These are phyloP conservation scores for Cylindroiulus punctatus DNA, from an alignment of 2,888 invertebrate genomes.

Conservation along the genomic window DNA sequence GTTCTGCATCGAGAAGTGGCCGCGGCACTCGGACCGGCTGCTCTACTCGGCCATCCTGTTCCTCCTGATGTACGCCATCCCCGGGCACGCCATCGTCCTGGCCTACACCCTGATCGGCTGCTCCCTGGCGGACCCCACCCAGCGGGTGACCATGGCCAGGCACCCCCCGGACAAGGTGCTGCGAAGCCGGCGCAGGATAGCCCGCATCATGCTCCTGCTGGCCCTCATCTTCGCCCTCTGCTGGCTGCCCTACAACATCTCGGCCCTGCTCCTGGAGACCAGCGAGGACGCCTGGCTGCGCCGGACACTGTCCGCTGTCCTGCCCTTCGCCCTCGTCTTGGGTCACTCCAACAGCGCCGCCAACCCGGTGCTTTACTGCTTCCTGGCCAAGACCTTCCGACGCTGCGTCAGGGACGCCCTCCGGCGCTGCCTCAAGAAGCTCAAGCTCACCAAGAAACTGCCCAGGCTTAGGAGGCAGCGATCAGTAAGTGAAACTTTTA, in stretches of 20 bases:
- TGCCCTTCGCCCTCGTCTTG: slow-evolving; percentile 33
- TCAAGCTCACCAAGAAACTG: neutral
- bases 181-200: slow-evolving; percentile 11
- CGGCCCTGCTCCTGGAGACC: neutral
- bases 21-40: neutral
- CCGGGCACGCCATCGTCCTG: slow-evolving; percentile 23
- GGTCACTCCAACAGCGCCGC: slow-evolving; percentile 50
- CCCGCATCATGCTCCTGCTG: slow-evolving; percentile 21
- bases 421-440: neutral
- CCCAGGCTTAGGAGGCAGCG: neutral
- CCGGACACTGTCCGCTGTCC: neutral
- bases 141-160: neutral
- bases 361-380: slow-evolving; percentile 48
- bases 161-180: slow-evolving; percentile 5
- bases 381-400: slow-evolving; percentile 47
- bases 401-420: slow-evolving; percentile 29
- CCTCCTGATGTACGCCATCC: slow-evolving; percentile 44
- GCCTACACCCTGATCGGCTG: slow-evolving; percentile 51
- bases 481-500: neutral
- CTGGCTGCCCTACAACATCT: slow-evolving; percentile 51
- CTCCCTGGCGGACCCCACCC: neutral
- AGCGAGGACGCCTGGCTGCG: neutral
- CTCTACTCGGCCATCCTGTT: slow-evolving; percentile 18
- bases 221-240: slow-evolving; percentile 42
- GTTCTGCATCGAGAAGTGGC: slow-evolving; percentile 50